Percentiles rank a stretch among this genome's conserved stretches.
These are phyloP conservation scores for Martes martes DNA, from an alignment of 2,113 vertebrate genomes.

Conservation along the genomic window DNA sequence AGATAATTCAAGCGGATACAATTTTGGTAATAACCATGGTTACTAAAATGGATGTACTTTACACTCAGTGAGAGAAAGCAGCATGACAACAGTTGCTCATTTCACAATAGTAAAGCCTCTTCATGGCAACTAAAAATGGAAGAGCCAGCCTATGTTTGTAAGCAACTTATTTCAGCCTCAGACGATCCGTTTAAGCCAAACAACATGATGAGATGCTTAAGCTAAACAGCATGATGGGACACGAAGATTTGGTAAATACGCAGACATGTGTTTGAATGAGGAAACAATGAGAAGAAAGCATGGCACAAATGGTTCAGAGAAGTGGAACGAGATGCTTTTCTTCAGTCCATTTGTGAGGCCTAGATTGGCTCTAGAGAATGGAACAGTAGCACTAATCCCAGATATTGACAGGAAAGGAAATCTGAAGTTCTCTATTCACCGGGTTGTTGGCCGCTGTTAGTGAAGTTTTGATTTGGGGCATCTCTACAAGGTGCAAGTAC, in stretches of 20 bases:
- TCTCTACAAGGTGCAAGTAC: not conserved
- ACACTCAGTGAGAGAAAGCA: slow-evolving; percentile 30
- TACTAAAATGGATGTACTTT: slow-evolving; percentile 57
- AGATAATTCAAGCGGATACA: slow-evolving; percentile 22
- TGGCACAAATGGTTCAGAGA: not conserved
- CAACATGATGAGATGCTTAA: not conserved
- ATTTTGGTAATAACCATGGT: slow-evolving; percentile 58
- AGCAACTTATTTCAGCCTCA: slow-evolving; percentile 13
- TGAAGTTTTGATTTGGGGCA: not conserved
- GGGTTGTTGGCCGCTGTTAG: not conserved
- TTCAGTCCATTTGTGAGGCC: not conserved
- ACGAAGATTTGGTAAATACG: not conserved
- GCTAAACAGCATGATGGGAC: not conserved
- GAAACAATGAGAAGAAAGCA: not conserved
- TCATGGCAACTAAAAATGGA: slow-evolving; percentile 5
- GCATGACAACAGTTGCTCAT: slow-evolving; percentile 24
- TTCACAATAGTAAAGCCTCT: slow-evolving; percentile 19
- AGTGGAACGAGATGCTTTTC: not conserved
- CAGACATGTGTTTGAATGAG: not conserved
- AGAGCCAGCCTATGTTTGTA: slow-evolving; percentile 32
- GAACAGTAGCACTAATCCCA: not conserved
- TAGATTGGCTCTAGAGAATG: not conserved
- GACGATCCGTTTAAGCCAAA: not conserved
- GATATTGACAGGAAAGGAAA: not conserved
- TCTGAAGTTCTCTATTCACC: not conserved